Conservation (phyloP, 2,113 vertebrate species). For the Sinocyclocheilus anshuiensis region DNA sequence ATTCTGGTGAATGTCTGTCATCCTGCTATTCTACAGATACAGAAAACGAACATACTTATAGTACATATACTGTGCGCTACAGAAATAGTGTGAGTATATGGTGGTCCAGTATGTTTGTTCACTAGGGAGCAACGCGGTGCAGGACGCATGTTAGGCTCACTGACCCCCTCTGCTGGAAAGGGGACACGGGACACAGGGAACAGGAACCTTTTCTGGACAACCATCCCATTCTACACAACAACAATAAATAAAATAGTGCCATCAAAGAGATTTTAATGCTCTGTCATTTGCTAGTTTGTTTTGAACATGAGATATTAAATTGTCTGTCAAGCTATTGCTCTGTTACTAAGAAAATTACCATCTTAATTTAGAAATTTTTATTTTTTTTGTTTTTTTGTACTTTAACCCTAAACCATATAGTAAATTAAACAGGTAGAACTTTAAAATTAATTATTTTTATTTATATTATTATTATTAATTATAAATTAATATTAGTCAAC, state of each 20-base stretch:
- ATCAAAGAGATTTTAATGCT: neutral
- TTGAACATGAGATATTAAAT: too few relatives aligned
- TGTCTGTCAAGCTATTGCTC: neutral
- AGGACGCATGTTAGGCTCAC: constrained; percentile 35
- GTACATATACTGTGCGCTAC: neutral
- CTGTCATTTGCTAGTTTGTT: neutral
- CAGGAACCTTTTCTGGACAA: neutral
- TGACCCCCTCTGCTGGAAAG: constrained; percentile 78
- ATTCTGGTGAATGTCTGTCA: neutral
- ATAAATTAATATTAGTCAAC: too few relatives aligned
- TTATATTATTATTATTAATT: too few relatives aligned
- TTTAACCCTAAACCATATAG: neutral
- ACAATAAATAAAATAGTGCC: neutral
- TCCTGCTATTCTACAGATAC: neutral
- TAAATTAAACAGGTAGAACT: too few relatives aligned
- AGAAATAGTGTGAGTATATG: neutral
- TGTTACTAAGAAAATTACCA: neutral
- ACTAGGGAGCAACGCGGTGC: too few relatives aligned
- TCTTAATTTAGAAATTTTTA: neutral
- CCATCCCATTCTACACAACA: neutral
- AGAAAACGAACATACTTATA: neutral
- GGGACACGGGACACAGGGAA: neutral
- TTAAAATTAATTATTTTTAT: too few relatives aligned
- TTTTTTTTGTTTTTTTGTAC: neutral
- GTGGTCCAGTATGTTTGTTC: neutral